phyloP scores from a whole-genome alignment of 2,113 vertebrate genomes.

The Macquaria ambigua region DNA sequence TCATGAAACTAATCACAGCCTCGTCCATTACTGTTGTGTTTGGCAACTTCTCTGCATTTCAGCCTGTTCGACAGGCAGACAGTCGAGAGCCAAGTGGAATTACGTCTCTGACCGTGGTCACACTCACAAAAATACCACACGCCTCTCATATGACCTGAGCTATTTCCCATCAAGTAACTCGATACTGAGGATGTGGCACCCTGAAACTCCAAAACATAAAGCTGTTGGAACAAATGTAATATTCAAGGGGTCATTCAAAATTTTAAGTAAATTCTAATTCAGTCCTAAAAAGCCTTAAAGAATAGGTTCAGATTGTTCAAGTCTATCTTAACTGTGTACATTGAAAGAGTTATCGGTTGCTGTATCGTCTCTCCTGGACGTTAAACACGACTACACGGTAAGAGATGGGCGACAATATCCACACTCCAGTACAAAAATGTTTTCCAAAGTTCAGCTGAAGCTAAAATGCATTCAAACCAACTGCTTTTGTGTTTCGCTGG shows the following conservation, averaged over 20 bases:
- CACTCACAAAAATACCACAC: constrained; percentile 62
- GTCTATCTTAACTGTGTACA: background rate
- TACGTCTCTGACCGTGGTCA: constrained; percentile 36
- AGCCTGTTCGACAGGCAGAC: constrained; percentile 38
- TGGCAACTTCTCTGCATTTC: constrained; percentile 62
- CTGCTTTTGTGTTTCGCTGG: background rate
- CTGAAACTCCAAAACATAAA: constrained; percentile 21
- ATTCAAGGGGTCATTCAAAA: background rate
- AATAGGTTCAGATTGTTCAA: background rate
- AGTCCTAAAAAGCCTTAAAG: background rate
- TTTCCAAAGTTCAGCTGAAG: background rate
- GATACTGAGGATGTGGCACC: constrained; percentile 41
- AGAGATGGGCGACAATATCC: too few species aligned
- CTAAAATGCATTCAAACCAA: background rate
- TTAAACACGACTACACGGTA: too few species aligned
- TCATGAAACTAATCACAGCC: constrained; percentile 45
- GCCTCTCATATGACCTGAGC: constrained; percentile 61
- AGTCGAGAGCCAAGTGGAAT: constrained; percentile 59
- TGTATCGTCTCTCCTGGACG: too few species aligned
- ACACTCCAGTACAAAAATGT: background rate
- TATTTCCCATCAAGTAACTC: constrained; percentile 68
- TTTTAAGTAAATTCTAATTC: background rate
- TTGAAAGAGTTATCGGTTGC: too few species aligned
- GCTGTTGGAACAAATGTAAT: background rate
- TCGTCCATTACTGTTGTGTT: constrained; percentile 59